Percentiles rank a stretch among this genome's conserved stretches.
phyloP scores from a whole-genome alignment of 53 echinoderm and acorn worm species.

The Mesocentrotus franciscanus region DNA sequence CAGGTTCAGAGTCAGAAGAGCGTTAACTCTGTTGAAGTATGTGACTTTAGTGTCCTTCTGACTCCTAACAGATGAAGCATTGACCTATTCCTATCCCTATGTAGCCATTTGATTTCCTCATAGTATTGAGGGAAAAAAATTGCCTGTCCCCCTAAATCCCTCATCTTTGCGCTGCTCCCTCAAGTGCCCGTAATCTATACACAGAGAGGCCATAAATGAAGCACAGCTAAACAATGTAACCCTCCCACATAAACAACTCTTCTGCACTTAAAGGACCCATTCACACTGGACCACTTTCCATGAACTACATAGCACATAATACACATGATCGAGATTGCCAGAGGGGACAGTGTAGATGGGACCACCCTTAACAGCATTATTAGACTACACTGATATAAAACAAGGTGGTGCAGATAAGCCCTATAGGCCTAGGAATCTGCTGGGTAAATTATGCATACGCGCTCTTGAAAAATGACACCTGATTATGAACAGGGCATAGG shows the following conservation, averaged over 20 bases:
- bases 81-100: background rate
- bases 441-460: background rate
- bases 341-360: background rate
- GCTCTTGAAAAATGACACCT: background rate
- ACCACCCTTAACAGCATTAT: background rate
- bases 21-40: too few relatives aligned
- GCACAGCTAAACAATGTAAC: constrained; percentile 56
- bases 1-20: background rate
- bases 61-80: background rate
- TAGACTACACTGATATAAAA: background rate
- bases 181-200: constrained; percentile 48
- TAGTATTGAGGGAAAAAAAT: background rate
- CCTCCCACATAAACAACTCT: constrained; percentile 59
- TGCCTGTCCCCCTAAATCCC: constrained; percentile 28
- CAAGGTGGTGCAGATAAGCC: background rate
- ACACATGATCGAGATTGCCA: background rate
- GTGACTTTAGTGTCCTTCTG: too few relatives aligned
- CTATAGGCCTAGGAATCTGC: background rate
- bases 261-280: background rate
- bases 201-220: constrained; percentile 56
- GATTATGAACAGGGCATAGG: constrained; percentile 11
- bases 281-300: background rate
- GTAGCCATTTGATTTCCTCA: background rate
- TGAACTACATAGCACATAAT: background rate
- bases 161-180: background rate